phyloP scores from a whole-genome alignment of 2,113 vertebrate genomes.

The Saccopteryx bilineata region DNA sequence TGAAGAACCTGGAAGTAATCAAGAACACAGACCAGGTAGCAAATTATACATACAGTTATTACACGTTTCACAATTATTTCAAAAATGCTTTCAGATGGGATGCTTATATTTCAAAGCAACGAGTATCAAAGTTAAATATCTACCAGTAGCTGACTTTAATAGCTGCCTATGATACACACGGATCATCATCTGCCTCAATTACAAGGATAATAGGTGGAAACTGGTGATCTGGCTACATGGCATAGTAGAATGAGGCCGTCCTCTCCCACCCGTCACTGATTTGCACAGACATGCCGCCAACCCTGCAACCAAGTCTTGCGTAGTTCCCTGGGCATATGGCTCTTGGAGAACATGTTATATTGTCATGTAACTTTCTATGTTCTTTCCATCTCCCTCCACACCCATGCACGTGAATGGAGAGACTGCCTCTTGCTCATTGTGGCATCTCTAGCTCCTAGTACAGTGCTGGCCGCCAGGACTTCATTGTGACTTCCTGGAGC shows the following conservation, averaged over 20 bases:
- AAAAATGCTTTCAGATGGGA: slow-evolving; percentile 81
- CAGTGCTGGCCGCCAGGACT: neutral
- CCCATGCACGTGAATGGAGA: neutral
- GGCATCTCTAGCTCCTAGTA: too few relatives aligned
- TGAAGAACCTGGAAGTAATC: slow-evolving; percentile 86
- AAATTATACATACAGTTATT: slow-evolving; percentile 84
- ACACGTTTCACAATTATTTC: slow-evolving; percentile 85
- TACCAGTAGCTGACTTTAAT: slow-evolving; percentile 61
- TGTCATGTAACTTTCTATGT: neutral
- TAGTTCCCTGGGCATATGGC: neutral
- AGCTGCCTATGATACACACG: neutral
- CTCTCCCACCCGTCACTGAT: neutral
- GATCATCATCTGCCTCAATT: slow-evolving; percentile 33
- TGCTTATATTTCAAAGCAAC: slow-evolving; percentile 78
- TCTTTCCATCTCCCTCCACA: neutral
- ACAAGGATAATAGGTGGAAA: slow-evolving; percentile 36
- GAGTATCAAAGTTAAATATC: slow-evolving; percentile 76
- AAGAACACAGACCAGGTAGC: slow-evolving; percentile 81
- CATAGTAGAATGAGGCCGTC: neutral
- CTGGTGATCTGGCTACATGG: neutral
- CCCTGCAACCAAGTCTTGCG: neutral
- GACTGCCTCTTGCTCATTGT: neutral
- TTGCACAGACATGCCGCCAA: neutral
- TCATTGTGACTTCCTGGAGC: neutral
- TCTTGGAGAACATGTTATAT: neutral